Evolutionary conservation across 2,888 invertebrate species (phyloP).

Genomic region (Holacanthella duospinosa): DNA sequence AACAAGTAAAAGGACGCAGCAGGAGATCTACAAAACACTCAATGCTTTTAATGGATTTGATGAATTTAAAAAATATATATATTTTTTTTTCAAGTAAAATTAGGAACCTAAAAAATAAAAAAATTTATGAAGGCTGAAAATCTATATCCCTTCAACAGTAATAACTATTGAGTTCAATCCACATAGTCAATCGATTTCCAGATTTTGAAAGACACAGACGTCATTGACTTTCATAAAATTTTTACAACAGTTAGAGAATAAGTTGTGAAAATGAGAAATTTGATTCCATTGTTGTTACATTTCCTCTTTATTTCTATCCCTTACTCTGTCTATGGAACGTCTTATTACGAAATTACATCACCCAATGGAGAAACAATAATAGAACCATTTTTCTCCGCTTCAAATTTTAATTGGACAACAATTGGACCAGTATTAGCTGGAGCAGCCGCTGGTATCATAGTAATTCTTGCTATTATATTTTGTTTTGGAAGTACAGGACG

Average conservation of each 20-base stretch:
- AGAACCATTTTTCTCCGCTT: not conserved
- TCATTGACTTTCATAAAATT: no score
- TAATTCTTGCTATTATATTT: not conserved
- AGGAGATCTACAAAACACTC: not conserved
- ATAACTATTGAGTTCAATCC: no score
- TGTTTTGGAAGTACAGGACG: not conserved
- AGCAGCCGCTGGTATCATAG: not conserved
- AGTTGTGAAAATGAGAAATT: no score
- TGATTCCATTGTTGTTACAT: no score
- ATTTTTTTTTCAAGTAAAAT: no score
- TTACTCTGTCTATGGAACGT: not conserved
- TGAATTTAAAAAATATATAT: no score
- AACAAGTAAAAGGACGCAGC: not conserved
- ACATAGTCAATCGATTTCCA: no score
- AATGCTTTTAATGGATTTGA: not conserved
- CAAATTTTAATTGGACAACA: not conserved
- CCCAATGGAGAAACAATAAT: not conserved
- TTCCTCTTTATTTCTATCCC: not conserved
- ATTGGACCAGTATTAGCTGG: not conserved
- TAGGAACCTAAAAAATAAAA: no score
- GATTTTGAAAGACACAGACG: no score
- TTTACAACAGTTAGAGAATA: no score
- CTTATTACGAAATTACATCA: not conserved
- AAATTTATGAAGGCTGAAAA: no score
- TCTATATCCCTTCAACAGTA: no score